Percentiles rank a stretch among this genome's conserved stretches.
These are phyloP conservation scores for Amphipyra tragopoginis DNA, from an alignment of 2,888 invertebrate species.

Conservation along the genomic window DNA sequence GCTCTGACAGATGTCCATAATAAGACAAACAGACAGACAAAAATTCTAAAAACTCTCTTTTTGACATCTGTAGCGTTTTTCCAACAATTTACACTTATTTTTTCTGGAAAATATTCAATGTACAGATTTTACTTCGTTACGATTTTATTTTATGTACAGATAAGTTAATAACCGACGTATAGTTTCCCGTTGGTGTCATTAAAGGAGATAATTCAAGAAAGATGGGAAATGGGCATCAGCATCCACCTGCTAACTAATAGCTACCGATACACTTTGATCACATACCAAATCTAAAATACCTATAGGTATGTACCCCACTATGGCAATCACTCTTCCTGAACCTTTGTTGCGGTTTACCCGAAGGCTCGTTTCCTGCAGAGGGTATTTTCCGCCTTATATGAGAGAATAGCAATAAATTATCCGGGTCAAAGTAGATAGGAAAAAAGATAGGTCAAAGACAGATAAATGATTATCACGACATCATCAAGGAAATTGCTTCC, in stretches of 20 bases:
- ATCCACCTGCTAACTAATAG: slow-evolving; percentile 30
- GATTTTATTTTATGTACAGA: too few relatives aligned
- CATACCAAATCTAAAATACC: slow-evolving; percentile 4
- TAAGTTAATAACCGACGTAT: not conserved
- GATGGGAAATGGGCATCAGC: not conserved
- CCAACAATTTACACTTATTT: too few relatives aligned
- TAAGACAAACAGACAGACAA: too few relatives aligned
- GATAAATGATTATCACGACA: slow-evolving; percentile 15
- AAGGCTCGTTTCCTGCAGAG: slow-evolving; percentile 20
- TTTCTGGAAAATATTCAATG: too few relatives aligned
- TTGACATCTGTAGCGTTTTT: too few relatives aligned
- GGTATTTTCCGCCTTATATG: slow-evolving; percentile 29
- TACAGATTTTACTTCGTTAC: too few relatives aligned
- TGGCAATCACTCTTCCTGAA: slow-evolving; percentile 37
- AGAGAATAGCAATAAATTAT: slow-evolving; percentile 37
- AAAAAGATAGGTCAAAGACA: slow-evolving; percentile 24
- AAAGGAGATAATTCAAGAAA: slow-evolving; percentile 19
- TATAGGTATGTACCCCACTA: slow-evolving; percentile 11
- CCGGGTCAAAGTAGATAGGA: slow-evolving; percentile 36
- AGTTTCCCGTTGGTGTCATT: slow-evolving; percentile 3
- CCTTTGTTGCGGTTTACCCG: slow-evolving; percentile 41
- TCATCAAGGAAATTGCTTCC: slow-evolving; percentile 21
- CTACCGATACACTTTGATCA: slow-evolving; percentile 22
- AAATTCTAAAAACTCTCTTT: too few relatives aligned
- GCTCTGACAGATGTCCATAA: too few relatives aligned